Percentiles rank a stretch among this genome's conserved stretches.
Conservation (phyloP, 2,888 invertebrate genomes). For the Phortica okadai region DNA sequence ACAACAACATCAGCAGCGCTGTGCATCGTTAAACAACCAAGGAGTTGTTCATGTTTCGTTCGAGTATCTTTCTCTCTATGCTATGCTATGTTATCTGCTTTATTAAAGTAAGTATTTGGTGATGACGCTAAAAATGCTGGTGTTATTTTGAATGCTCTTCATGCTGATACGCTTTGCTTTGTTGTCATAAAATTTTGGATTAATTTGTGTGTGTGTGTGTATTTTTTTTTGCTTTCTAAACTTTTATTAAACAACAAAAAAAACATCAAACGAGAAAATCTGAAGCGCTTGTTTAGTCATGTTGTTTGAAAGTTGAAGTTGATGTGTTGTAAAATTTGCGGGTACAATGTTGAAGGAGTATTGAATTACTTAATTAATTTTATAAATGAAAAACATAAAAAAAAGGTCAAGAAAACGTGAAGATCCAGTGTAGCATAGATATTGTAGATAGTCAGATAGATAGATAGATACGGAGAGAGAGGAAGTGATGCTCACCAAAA, state of each 20-base stretch:
- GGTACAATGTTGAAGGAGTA: constrained; percentile 36
- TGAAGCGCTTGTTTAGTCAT: constrained; percentile 47
- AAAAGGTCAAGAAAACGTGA: too few relatives aligned
- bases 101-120: constrained; percentile 4
- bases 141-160: constrained; percentile 8
- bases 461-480: too few relatives aligned
- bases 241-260: constrained; percentile 32
- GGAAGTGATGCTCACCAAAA: too few relatives aligned
- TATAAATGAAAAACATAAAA: not conserved
- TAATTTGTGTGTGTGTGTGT: constrained; percentile 27
- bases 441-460: too few relatives aligned
- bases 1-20: constrained; percentile 35
- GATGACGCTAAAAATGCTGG: not conserved
- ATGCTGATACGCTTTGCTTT: constrained; percentile 24
- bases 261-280: constrained; percentile 53
- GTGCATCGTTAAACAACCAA: constrained; percentile 16
- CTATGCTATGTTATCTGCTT: not conserved
- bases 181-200: constrained; percentile 14
- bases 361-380: not conserved
- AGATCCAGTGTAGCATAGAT: too few relatives aligned
- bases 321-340: constrained; percentile 22
- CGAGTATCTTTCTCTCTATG: not conserved
- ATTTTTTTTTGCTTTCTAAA: constrained; percentile 50
- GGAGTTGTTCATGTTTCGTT: constrained; percentile 9
- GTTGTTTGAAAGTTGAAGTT: constrained; percentile 14